phyloP scores from a whole-genome alignment of 2,113 vertebrate species.

The Pterophyllum scalare region DNA sequence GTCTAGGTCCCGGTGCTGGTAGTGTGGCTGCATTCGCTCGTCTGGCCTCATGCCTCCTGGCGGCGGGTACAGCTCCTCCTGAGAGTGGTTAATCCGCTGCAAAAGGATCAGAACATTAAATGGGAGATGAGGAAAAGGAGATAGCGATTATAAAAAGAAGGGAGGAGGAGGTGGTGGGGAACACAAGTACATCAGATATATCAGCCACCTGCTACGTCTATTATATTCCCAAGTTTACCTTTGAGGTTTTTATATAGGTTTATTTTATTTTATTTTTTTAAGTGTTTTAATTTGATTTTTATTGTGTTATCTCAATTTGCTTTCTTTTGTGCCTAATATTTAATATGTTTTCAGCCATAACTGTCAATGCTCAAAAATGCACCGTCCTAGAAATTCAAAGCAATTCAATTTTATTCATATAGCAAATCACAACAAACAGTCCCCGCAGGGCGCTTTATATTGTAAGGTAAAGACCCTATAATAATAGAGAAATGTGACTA shows the following conservation, averaged over 20 bases:
- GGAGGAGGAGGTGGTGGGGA: neutral
- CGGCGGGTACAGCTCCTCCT: slow-evolving; percentile 90
- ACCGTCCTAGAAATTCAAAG: too few relatives aligned
- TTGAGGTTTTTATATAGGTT: neutral
- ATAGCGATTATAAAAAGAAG: neutral
- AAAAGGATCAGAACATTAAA: neutral
- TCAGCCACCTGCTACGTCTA: neutral
- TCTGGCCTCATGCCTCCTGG: slow-evolving; percentile 84
- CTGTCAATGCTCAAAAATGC: neutral
- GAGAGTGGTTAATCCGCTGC: slow-evolving; percentile 89
- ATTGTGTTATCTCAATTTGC: neutral
- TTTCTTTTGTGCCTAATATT: neutral
- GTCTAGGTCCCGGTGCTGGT: slow-evolving; percentile 80
- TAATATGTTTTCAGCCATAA: neutral
- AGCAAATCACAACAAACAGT: too few relatives aligned
- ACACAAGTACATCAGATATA: neutral
- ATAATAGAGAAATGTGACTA: too few relatives aligned
- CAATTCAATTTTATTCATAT: too few relatives aligned
- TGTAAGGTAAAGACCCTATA: too few relatives aligned
- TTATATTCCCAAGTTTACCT: neutral
- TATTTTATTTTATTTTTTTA: too few relatives aligned
- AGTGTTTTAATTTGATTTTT: neutral
- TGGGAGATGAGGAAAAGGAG: neutral
- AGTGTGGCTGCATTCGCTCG: slow-evolving; percentile 81
- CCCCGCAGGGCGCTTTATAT: too few relatives aligned